Evolutionary conservation across 1,140 invertebrate species (phyloP).

Genomic region (Onthophagus taurus): DNA sequence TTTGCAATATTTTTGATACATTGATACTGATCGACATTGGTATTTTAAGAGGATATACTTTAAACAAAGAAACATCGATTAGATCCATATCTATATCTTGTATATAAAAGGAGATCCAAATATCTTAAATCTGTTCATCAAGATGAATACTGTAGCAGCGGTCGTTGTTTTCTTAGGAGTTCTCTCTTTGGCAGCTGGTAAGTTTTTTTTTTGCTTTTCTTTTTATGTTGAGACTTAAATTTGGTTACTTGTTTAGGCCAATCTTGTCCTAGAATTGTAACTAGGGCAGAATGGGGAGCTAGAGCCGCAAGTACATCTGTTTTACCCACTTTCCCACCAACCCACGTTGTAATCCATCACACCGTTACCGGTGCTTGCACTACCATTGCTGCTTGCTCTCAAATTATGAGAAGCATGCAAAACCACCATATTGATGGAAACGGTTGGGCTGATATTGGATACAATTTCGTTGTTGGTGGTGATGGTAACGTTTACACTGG

Average conservation of each 20-base stretch:
- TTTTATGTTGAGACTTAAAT: background rate
- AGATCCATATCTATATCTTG: no score
- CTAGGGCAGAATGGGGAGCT: conserved; percentile 10
- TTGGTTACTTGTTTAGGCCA: conserved; percentile 4
- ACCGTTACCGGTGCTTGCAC: conserved; percentile 40
- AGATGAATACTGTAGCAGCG: no score
- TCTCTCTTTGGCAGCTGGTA: background rate
- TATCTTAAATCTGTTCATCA: no score
- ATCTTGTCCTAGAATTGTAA: conserved; percentile 6
- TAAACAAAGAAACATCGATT: no score
- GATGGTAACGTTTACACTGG: conserved; percentile 60
- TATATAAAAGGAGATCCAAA: no score
- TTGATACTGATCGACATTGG: no score
- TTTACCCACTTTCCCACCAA: conserved; percentile 14
- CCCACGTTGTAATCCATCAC: conserved; percentile 32
- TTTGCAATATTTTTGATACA: no score
- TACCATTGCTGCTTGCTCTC: conserved; percentile 36
- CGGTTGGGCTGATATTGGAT: conserved; percentile 53
- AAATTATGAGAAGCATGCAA: conserved; percentile 48
- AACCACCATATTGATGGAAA: conserved; percentile 62
- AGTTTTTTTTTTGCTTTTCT: background rate
- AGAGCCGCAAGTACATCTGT: background rate
- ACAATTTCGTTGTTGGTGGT: conserved; percentile 60
- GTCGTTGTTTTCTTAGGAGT: no score
- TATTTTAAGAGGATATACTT: no score